Conservation (phyloP, 2,113 vertebrate species). For the Phycodurus eques region DNA sequence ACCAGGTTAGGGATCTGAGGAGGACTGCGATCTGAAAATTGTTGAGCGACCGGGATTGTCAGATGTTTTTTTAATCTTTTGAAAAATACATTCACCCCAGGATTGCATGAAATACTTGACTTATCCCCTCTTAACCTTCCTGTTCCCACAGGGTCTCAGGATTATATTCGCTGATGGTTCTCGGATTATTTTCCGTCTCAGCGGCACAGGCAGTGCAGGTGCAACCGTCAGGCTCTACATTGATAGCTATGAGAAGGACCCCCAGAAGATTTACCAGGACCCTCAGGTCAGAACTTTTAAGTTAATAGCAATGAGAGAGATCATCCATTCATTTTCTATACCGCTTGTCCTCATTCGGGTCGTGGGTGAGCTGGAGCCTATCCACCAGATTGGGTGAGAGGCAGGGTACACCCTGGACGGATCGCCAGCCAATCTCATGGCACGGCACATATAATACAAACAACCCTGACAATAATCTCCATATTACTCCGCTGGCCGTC, state of each 20-base stretch:
- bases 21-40: background rate
- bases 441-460: too few relatives aligned
- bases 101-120: background rate
- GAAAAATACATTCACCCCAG: background rate
- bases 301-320: background rate
- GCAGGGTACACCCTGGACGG: too few relatives aligned
- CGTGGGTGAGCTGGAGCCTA: too few relatives aligned
- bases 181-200: conserved; percentile 94
- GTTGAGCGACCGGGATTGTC: background rate
- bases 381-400: too few relatives aligned
- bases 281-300: conserved; percentile 81
- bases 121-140: conserved; percentile 10
- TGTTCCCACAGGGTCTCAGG: conserved; percentile 81
- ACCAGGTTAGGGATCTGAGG: conserved; percentile 81
- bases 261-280: conserved; percentile 86
- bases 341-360: background rate
- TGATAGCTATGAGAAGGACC: conserved; percentile 96
- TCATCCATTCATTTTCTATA: background rate
- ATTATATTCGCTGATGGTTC: conserved; percentile 95
- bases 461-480: too few relatives aligned
- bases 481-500: too few relatives aligned
- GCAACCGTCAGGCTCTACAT: conserved; percentile 94
- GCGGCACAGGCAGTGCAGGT: conserved; percentile 93
- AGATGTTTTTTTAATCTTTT: background rate
- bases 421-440: too few relatives aligned